Percentiles rank a stretch among this genome's conserved stretches.
Conservation (phyloP, 2,888 invertebrate genomes). For the Malachius bipustulatus region DNA sequence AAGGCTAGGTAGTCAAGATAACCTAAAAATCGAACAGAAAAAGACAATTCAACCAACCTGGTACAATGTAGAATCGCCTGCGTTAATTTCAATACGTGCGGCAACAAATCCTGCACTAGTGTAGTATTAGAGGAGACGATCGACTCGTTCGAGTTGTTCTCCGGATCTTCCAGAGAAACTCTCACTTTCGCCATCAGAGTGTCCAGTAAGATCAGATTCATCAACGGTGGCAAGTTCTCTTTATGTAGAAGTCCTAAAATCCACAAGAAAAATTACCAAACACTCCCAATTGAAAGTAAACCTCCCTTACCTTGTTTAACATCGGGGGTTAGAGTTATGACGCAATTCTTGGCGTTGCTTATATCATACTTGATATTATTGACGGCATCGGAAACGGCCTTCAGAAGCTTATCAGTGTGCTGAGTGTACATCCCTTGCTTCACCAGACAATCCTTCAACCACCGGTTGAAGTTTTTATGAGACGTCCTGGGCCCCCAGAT, state of each 20-base stretch:
- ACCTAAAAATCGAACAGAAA: no score
- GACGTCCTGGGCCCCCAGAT: slow-evolving; percentile 82
- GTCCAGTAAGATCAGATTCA: slow-evolving; percentile 64
- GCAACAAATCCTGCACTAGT: slow-evolving; percentile 49
- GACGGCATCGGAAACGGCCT: slow-evolving; percentile 59
- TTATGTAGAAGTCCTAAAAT: slow-evolving; percentile 29
- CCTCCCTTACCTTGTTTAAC: slow-evolving; percentile 30
- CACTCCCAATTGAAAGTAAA: slow-evolving; percentile 3
- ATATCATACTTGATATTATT: slow-evolving; percentile 51
- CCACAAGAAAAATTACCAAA: background rate
- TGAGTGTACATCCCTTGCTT: slow-evolving; percentile 86
- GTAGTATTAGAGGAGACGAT: slow-evolving; percentile 26
- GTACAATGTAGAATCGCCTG: slow-evolving; percentile 53
- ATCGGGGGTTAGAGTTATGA: slow-evolving; percentile 43
- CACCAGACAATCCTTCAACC: slow-evolving; percentile 84
- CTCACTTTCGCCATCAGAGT: slow-evolving; percentile 65
- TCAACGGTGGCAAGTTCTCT: slow-evolving; percentile 51
- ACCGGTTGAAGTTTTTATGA: slow-evolving; percentile 73
- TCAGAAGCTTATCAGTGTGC: slow-evolving; percentile 57
- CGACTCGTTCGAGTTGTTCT: slow-evolving; percentile 31
- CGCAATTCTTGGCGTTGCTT: slow-evolving; percentile 48
- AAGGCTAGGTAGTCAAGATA: no score
- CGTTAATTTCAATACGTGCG: slow-evolving; percentile 51
- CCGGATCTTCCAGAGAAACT: slow-evolving; percentile 44
- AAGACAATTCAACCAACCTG: no score